Evolutionary conservation across 1,140 invertebrate species (phyloP).

Genomic region (Telenomus remus): DNA sequence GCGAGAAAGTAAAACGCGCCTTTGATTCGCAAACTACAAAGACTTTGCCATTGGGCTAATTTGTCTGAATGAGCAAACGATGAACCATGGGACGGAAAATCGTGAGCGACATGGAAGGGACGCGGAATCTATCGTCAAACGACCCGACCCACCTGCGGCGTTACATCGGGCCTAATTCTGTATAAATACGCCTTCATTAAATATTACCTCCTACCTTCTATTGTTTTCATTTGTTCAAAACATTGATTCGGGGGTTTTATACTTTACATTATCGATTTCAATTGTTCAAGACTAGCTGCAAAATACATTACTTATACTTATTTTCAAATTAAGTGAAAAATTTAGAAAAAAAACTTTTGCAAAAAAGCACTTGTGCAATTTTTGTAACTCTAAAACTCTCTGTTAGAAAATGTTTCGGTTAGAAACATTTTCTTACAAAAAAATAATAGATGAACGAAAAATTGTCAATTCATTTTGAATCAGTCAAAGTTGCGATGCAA

Average conservation of each 20-base stretch:
- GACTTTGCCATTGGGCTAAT: slow-evolving; percentile 73
- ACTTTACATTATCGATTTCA: too few species aligned
- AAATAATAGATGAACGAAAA: slow-evolving; percentile 72
- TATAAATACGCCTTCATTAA: slow-evolving; percentile 74
- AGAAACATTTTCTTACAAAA: slow-evolving; percentile 29
- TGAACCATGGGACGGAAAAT: slow-evolving; percentile 66
- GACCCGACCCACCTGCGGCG: slow-evolving; percentile 45
- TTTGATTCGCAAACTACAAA: slow-evolving; percentile 74
- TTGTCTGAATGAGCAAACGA: slow-evolving; percentile 74
- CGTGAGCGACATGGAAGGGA: slow-evolving; percentile 51
- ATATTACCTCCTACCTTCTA: slow-evolving; percentile 57
- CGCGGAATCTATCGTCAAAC: slow-evolving; percentile 30
- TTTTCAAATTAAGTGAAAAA: too few species aligned
- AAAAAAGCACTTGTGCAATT: too few species aligned
- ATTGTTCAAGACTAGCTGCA: too few species aligned
- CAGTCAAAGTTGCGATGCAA: slow-evolving; percentile 71
- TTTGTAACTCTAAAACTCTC: too few species aligned
- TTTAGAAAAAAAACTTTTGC: too few species aligned
- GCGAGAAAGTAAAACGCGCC: slow-evolving; percentile 70
- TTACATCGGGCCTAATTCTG: slow-evolving; percentile 69
- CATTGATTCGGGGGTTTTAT: too few species aligned
- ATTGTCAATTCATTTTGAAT: slow-evolving; percentile 73
- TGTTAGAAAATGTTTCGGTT: too few species aligned
- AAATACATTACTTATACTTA: too few species aligned
- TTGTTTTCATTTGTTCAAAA: slow-evolving; percentile 9